phyloP scores from a whole-genome alignment of 2,113 vertebrate genomes.

The Chloroceryle aenea region DNA sequence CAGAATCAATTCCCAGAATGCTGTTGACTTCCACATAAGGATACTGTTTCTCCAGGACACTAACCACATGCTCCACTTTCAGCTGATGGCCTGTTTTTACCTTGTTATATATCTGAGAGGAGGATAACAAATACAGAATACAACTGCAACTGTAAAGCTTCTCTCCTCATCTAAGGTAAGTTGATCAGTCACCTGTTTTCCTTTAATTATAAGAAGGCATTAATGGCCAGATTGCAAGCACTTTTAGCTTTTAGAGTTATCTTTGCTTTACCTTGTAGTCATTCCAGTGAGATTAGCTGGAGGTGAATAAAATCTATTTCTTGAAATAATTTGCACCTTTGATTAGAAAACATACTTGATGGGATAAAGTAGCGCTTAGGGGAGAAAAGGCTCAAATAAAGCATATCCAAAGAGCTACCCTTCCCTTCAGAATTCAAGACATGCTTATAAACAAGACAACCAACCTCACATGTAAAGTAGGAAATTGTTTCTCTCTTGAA shows the following conservation, averaged over 20 bases:
- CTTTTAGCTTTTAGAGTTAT: neutral
- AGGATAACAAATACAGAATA: neutral
- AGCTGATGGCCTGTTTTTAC: constrained; percentile 84
- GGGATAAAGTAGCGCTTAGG: neutral
- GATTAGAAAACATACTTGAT: neutral
- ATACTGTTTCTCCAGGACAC: constrained; percentile 90
- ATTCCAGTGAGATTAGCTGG: neutral
- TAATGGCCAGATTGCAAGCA: neutral
- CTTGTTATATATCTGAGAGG: constrained; percentile 88
- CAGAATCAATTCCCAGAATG: constrained; percentile 89
- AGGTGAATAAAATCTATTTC: neutral
- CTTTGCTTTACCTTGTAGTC: neutral
- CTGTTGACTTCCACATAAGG: constrained; percentile 91
- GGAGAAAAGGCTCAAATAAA: neutral
- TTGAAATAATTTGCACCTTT: neutral
- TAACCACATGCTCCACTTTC: constrained; percentile 88
- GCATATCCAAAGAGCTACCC: neutral
- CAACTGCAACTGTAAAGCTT: neutral
- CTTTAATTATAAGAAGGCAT: neutral
- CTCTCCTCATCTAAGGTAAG: neutral
- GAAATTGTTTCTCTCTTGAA: neutral
- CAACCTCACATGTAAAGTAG: neutral
- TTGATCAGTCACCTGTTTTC: neutral
- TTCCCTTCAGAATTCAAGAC: neutral
- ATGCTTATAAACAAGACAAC: neutral